phyloP scores from a whole-genome alignment of 2,797 vertebrate species.

The Mormyrops boulengeri region DNA sequence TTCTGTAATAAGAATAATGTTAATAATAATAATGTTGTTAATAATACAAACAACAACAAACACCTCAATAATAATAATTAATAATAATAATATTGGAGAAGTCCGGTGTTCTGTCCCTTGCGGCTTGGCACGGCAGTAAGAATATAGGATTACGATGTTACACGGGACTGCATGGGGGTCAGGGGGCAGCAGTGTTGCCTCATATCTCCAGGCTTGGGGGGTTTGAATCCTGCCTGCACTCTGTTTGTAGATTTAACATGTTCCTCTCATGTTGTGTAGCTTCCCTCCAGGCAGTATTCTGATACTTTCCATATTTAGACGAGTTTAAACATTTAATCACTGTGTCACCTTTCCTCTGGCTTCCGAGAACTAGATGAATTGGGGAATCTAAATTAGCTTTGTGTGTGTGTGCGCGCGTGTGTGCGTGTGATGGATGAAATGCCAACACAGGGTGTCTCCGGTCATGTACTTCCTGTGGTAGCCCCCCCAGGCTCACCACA shows the following conservation, averaged over 20 bases:
- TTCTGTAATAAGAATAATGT: neutral
- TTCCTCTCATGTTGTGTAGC: neutral
- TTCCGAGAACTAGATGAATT: neutral
- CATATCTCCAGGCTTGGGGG: neutral
- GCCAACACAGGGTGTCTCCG: neutral
- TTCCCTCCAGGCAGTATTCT: neutral
- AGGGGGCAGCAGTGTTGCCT: neutral
- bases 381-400: neutral
- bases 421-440: neutral
- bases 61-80: neutral
- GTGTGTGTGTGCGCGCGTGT: neutral
- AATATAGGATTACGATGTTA: neutral
- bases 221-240: neutral
- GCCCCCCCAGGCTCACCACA: neutral
- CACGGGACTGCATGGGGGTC: neutral
- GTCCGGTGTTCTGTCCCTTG: neutral
- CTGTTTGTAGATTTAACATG: neutral
- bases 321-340: neutral
- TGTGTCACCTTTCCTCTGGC: neutral
- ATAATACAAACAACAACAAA: neutral
- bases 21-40: neutral
- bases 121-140: neutral
- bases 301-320: neutral
- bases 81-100: neutral
- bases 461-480: neutral